Base-by-base conservation (phyloP, 2,888 invertebrate genomes). In the Pterobdella sp. region DNA sequence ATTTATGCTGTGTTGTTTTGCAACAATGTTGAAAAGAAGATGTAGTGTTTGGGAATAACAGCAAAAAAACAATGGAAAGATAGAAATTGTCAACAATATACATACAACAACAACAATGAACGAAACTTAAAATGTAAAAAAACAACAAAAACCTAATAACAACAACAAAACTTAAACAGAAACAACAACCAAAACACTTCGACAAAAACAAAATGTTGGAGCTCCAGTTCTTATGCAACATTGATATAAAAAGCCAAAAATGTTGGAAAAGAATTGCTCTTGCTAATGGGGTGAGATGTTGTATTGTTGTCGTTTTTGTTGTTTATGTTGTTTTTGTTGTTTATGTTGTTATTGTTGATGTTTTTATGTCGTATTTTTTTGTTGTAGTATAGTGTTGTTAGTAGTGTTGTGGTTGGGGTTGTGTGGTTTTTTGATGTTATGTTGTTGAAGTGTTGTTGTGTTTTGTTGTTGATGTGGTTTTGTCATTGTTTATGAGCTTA, bases 11-110 rank as follows among this genome's bases (percentile, higher is more conserved):
- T n/a, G n/a, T n/a, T n/a, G n/a, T n/a, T n/a, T n/a, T 56, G n/a
- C 7, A 56, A 56, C 60, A 56, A 56, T 56, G n/a, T 56, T 56
- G n/a, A n/a, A 3, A 4, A 56, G n/a, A 56, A 56, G n/a, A 56
- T 7, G 7, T n/a, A n/a, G n/a, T n/a, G n/a, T n/a, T n/a, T n/a
- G n/a, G n/a, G n/a, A n/a, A n/a, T n/a, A n/a, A n/a, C n/a, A n/a
- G n/a, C n/a, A n/a, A n/a, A n/a, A n/a, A n/a, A n/a, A n/a, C n/a
- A n/a, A n/a, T n/a, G n/a, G n/a, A n/a, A n/a, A n/a, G n/a, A n/a
- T n/a, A n/a, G n/a, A n/a, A n/a, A n/a, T n/a, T n/a, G n/a, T 56
- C 4, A 56, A 56, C 60, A 56, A 14, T 14, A 56, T 56, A 26
- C n/a, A n/a, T 18, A 56, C n/a, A 7, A 56, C 60, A 56, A 56